phyloP scores from a whole-genome alignment of 2,888 invertebrate genomes.

The Diabrotica balteata region DNA sequence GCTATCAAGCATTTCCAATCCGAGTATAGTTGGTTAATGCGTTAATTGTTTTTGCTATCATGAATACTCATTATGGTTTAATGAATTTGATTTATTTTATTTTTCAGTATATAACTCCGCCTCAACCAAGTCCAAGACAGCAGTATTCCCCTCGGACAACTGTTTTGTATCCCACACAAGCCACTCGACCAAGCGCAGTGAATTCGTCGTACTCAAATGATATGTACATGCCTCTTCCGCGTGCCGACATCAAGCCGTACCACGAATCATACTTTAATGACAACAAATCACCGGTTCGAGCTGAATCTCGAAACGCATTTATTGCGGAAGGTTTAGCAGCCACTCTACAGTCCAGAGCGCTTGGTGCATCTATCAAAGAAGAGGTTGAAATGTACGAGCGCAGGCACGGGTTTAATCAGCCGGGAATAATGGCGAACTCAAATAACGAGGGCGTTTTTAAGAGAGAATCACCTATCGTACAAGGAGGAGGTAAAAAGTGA shows the following conservation, averaged over 20 bases:
- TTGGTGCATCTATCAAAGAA: constrained; percentile 60
- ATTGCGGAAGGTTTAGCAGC: constrained; percentile 77
- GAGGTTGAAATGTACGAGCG: constrained; percentile 52
- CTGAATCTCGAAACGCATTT: constrained; percentile 54
- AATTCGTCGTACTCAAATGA: constrained; percentile 49
- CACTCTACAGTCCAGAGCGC: constrained; percentile 80
- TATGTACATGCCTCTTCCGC: constrained; percentile 68
- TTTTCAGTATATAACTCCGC: constrained; percentile 45
- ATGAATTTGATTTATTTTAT: neutral
- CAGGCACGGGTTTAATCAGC: constrained; percentile 42
- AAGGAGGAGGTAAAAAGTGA: constrained; percentile 45
- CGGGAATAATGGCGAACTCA: constrained; percentile 15
- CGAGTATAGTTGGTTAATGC: too few species aligned
- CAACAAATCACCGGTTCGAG: constrained; percentile 62
- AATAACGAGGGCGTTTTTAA: constrained; percentile 57
- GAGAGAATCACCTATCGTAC: constrained; percentile 64
- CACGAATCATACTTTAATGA: constrained; percentile 75
- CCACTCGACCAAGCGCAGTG: constrained; percentile 39
- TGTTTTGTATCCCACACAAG: constrained; percentile 43
- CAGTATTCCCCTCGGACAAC: constrained; percentile 58
- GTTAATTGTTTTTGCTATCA: too few species aligned
- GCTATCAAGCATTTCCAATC: too few species aligned
- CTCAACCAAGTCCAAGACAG: constrained; percentile 51
- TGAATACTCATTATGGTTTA: too few species aligned
- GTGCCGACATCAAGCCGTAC: constrained; percentile 76